Conservation (phyloP, 1,140 invertebrate genomes). For the Lucilia sericata region DNA sequence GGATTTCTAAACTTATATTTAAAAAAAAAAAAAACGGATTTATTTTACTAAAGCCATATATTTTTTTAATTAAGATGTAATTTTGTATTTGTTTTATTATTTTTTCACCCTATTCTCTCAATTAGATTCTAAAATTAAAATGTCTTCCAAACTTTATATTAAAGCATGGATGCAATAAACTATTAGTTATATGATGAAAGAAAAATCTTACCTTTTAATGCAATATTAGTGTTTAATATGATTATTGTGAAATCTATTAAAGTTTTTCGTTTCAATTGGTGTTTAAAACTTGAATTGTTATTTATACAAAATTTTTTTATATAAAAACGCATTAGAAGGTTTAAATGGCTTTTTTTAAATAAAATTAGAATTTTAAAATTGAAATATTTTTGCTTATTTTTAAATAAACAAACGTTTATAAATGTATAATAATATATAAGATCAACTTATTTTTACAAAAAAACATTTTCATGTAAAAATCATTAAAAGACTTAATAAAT, state of each 20-base stretch:
- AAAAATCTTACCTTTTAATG: neutral
- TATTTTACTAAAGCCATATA: constrained; percentile 38
- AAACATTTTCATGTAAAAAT: constrained; percentile 22
- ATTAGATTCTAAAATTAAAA: neutral
- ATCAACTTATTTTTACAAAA: constrained; percentile 31
- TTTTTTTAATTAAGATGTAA: constrained; percentile 27
- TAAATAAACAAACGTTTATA: neutral
- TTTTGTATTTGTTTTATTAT: constrained; percentile 28
- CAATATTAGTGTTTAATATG: neutral
- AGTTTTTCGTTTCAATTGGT: neutral
- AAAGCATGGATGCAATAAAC: constrained; percentile 10
- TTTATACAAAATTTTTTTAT: neutral
- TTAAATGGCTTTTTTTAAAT: constrained; percentile 31
- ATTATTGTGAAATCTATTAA: neutral
- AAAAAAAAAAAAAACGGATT: neutral
- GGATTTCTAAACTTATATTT: constrained; percentile 77
- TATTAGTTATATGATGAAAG: neutral
- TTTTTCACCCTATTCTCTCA: neutral
- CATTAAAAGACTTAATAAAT: neutral
- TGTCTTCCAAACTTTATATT: neutral
- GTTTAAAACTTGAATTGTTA: neutral
- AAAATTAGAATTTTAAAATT: constrained; percentile 17
- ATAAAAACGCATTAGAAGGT: constrained; percentile 20
- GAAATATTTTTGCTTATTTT: constrained; percentile 25
- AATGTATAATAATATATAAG: constrained; percentile 14